Percentiles rank a stretch among this genome's conserved stretches.
These are phyloP conservation scores for Pavo muticus DNA, from an alignment of 2,113 vertebrate species.

Conservation along the genomic window DNA sequence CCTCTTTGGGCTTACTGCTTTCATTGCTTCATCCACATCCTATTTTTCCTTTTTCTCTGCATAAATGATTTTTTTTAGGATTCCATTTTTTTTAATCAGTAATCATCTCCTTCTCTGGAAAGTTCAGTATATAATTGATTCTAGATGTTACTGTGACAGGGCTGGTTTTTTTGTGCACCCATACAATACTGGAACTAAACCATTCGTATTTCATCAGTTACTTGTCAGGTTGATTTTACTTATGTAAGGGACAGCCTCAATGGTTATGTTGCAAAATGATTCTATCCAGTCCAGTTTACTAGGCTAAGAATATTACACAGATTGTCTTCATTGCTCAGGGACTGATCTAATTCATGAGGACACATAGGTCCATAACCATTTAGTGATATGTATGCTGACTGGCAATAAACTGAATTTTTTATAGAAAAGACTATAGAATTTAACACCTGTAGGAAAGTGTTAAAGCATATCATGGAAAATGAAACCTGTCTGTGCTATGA, in stretches of 20 bases:
- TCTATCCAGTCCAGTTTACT: background rate
- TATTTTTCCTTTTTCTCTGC: background rate
- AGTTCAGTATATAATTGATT: background rate
- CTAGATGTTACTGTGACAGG: background rate
- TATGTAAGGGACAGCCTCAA: background rate
- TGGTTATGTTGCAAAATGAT: background rate
- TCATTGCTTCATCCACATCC: background rate
- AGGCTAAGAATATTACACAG: background rate
- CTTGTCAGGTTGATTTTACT: background rate
- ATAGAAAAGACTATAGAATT: background rate
- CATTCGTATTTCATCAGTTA: slow-evolving; percentile 13
- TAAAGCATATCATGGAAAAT: background rate
- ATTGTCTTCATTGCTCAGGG: background rate
- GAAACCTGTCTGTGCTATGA: background rate
- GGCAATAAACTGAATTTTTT: background rate
- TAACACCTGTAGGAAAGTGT: background rate
- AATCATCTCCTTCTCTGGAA: background rate
- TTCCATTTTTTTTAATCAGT: background rate
- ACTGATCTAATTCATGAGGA: background rate
- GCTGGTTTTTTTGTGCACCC: background rate
- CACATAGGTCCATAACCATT: background rate
- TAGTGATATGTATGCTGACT: background rate
- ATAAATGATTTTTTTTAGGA: background rate
- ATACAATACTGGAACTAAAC: background rate
- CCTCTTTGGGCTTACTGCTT: background rate